Percentiles rank a stretch among this genome's conserved stretches.
Conservation (phyloP, 2,113 vertebrate species). For the Mus pahari region DNA sequence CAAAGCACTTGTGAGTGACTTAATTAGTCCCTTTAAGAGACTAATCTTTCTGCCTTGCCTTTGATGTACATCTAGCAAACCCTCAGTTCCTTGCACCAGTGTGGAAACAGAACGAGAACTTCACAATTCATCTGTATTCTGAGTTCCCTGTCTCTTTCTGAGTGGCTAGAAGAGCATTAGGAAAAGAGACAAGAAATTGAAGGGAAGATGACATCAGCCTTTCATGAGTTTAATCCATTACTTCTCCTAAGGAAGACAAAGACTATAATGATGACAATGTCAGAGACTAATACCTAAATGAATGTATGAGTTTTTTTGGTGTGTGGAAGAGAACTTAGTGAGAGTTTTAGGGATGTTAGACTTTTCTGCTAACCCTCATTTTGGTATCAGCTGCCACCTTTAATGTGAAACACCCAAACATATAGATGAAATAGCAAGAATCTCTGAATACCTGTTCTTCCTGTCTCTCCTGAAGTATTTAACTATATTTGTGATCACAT, state of each 20-base stretch:
- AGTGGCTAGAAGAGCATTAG: neutral
- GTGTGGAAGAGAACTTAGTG: neutral
- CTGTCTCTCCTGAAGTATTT: neutral
- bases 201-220: neutral
- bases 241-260: neutral
- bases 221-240: neutral
- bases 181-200: neutral
- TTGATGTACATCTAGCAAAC: neutral
- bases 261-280: neutral
- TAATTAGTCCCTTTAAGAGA: neutral
- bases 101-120: neutral
- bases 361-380: neutral
- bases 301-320: neutral
- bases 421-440: neutral
- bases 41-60: neutral
- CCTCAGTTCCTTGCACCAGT: neutral
- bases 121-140: neutral
- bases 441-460: neutral
- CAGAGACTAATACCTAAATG: neutral
- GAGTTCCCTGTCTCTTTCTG: neutral
- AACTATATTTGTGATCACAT: neutral
- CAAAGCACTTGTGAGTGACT: neutral
- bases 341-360: too few relatives aligned
- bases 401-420: neutral
- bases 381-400: neutral